Base-by-base conservation (phyloP, 2,797 vertebrate species). In the Coreius guichenoti region DNA sequence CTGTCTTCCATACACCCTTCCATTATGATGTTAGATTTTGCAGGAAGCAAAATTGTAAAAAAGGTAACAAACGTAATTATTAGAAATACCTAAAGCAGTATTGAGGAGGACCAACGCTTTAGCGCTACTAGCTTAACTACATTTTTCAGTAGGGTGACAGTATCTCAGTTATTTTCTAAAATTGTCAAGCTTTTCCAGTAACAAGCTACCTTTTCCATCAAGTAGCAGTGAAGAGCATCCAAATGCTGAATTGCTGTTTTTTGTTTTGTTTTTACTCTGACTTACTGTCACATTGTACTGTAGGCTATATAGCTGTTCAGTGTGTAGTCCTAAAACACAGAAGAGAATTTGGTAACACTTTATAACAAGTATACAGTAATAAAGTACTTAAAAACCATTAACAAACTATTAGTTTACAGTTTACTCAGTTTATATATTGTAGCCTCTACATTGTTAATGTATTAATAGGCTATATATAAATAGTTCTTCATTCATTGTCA, bases 191-290 rank as follows among this genome's bases (percentile, higher is more conserved):
- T 12, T 61, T 61, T 61, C 4, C 23, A 17, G 33, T 43, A 61
- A 77, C 75, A 78, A 78, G 75, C 54, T 39, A 56, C 49, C 51
- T 76, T 76, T 56, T 36, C 21, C 21, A 4, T n/a, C 19, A 36
- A 76, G 31, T n/a, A 78, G 36, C 36, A 43, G 14, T 26, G 33
- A 39, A 26, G 14, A 11, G 75, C 8, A 5, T 61, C 4, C 54
- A 43, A 26, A 58, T 61, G 23, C 54, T 61, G 26, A 78, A 61
- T 11, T 78, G 23, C 13, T 16, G 2, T 58, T 8, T 36, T 56
- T n/a, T 4, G 4, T 16, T 17, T 31, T 63, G 2, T 43, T 45
- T 43, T 26, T 43, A n/a, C 23, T 45, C n/a, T 63, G n/a, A 29
- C 13, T 70, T 43, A 23, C 69, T 45, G 33, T 78, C 36, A 43